Percentiles rank a stretch among this genome's conserved stretches.
Evolutionary conservation across 2,113 vertebrate genomes (phyloP).

Genomic region (Nothoprocta perdicaria): DNA sequence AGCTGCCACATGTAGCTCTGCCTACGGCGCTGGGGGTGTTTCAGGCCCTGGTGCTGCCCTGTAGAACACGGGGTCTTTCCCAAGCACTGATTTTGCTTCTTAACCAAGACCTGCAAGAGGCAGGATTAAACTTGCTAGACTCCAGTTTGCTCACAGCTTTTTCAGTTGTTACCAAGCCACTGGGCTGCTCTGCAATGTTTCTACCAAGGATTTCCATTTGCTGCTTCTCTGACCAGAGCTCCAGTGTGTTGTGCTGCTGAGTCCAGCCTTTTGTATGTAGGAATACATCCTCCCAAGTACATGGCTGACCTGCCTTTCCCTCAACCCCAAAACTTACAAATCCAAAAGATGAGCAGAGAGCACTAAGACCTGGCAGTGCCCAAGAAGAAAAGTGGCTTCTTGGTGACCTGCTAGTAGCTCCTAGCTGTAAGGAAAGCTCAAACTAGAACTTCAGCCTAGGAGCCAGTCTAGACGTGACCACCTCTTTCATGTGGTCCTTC

Average conservation of each 20-base stretch:
- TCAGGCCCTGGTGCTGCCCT: neutral
- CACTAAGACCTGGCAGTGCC: fast-evolving
- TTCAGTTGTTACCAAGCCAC: neutral
- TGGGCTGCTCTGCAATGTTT: neutral
- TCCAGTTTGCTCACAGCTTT: neutral
- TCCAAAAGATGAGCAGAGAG: neutral
- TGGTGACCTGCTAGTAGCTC: neutral
- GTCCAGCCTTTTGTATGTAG: neutral
- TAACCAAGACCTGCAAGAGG: neutral
- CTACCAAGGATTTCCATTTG: neutral
- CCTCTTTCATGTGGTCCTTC: neutral
- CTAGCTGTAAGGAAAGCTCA: neutral
- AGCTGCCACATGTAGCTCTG: neutral
- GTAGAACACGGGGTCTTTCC: neutral
- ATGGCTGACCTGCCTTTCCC: neutral
- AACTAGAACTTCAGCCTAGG: neutral
- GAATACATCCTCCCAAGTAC: neutral
- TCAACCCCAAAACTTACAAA: neutral
- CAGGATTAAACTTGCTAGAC: neutral
- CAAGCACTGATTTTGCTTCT: neutral
- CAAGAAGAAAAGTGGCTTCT: neutral
- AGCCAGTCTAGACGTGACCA: neutral
- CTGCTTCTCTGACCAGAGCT: neutral
- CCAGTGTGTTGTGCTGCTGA: neutral
- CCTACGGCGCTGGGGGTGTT: neutral